Evolutionary conservation across 2,113 vertebrate genomes (phyloP).

Genomic region (Sinosuthora webbiana): DNA sequence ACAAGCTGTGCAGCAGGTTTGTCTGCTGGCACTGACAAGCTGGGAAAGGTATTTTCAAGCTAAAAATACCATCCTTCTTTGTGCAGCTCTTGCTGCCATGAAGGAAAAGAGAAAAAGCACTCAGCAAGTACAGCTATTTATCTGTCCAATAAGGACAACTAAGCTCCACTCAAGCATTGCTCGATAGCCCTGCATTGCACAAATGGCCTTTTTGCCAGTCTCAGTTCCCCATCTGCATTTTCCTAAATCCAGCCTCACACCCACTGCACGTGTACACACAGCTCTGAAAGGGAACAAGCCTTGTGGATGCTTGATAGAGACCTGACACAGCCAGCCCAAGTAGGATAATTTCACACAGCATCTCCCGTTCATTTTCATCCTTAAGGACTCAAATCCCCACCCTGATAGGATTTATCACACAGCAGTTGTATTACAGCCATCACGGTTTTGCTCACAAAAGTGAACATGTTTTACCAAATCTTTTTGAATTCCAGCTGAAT

Average conservation of each 20-base stretch:
- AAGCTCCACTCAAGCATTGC: not conserved
- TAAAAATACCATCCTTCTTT: not conserved
- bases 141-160: not conserved
- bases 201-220: not conserved
- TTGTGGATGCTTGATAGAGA: not conserved
- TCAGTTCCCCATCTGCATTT: not conserved
- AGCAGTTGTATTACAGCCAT: not conserved
- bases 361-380: not conserved
- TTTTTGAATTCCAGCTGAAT: not conserved
- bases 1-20: not conserved
- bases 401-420: not conserved
- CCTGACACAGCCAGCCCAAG: not conserved
- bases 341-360: not conserved
- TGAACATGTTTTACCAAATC: not conserved
- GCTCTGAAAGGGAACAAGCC: not conserved
- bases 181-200: not conserved
- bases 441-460: not conserved
- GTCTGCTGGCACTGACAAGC: not conserved
- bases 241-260: not conserved
- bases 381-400: not conserved
- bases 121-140: not conserved
- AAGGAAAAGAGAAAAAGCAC: not conserved
- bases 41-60: not conserved
- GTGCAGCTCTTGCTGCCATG: not conserved
- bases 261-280: rapidly evolving